Percentiles rank a stretch among this genome's conserved stretches.
phyloP scores from a whole-genome alignment of 2,888 invertebrate species.

The Philaethria dido region DNA sequence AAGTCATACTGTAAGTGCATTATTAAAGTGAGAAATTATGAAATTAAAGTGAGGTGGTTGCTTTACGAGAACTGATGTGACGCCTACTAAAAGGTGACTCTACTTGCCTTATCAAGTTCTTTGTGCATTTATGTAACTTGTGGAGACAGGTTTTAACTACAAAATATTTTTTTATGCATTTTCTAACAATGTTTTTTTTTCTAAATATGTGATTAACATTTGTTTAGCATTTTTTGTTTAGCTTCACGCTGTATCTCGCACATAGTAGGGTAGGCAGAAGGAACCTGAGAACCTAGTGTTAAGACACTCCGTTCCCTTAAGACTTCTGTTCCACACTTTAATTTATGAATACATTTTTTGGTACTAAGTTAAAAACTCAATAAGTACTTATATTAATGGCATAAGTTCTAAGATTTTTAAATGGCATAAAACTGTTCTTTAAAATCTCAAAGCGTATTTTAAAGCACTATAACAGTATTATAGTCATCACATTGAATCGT shows the following conservation, averaged over 20 bases:
- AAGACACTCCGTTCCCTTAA: too few species aligned
- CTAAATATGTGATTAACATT: too few species aligned
- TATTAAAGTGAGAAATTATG: too few species aligned
- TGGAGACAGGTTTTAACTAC: neutral
- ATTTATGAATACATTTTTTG: too few species aligned
- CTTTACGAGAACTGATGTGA: neutral
- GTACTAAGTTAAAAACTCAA: too few species aligned
- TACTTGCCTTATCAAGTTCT: neutral
- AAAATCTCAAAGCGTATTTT: neutral
- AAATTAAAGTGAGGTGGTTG: neutral
- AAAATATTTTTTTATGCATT: neutral
- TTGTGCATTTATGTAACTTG: neutral
- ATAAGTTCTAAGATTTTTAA: conserved; percentile 2
- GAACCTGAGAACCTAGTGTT: too few species aligned
- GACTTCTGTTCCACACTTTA: too few species aligned
- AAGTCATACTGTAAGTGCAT: neutral
- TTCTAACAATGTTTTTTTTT: too few species aligned
- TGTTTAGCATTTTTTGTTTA: too few species aligned
- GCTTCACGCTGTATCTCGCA: too few species aligned
- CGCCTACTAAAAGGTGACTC: neutral
- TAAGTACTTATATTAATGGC: neutral
- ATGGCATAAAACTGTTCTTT: neutral
- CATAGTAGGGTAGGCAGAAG: too few species aligned
- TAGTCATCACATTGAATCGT: neutral
- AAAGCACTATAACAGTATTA: neutral